phyloP scores from a whole-genome alignment of 2,888 invertebrate genomes.

The Monoplex corrugatus region DNA sequence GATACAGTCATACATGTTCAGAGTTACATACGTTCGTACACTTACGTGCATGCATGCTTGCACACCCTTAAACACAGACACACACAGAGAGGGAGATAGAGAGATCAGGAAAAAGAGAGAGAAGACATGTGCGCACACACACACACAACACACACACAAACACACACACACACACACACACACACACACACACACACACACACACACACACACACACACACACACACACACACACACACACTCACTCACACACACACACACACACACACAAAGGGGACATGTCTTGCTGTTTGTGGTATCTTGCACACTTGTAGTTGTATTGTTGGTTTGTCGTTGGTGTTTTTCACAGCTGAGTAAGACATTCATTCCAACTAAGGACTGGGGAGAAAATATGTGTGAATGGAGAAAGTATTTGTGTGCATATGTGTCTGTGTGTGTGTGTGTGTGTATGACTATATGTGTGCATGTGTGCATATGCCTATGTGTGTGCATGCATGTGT shows the following conservation, averaged over 20 bases:
- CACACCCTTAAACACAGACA: neutral
- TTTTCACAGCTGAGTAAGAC: no score
- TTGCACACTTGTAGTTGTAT: neutral
- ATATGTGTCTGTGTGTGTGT: no score
- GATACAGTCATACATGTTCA: neutral
- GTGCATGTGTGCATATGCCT: neutral
- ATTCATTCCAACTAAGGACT: no score
- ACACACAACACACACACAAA: neutral
- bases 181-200: neutral
- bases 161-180: slow-evolving; percentile 26
- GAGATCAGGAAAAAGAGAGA: no score
- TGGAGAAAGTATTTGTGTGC: no score
- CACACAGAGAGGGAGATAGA: neutral
- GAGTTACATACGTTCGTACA: neutral
- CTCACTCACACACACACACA: no score
- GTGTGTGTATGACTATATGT: neutral
- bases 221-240: slow-evolving; percentile 28
- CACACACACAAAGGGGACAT: no score
- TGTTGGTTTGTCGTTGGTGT: no score
- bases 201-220: neutral
- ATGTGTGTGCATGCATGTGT: slow-evolving; percentile 3
- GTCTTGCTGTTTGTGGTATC: no score
- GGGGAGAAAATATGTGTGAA: no score
- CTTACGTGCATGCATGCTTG: neutral
- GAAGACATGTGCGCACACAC: no score